phyloP scores from a whole-genome alignment of 2,113 vertebrate species.

The Steatornis caripensis region DNA sequence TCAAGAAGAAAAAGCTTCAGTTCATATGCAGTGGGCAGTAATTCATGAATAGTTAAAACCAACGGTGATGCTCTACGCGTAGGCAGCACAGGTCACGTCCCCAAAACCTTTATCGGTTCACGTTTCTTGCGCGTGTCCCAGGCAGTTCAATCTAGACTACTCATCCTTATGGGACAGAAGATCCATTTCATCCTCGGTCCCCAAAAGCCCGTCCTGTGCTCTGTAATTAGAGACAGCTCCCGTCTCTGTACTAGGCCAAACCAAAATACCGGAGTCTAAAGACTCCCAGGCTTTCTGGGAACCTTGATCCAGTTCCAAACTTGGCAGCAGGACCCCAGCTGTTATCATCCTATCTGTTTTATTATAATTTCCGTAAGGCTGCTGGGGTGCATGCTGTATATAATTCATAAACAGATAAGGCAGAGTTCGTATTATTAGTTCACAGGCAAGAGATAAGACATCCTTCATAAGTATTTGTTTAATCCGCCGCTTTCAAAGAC shows the following conservation, averaged over 20 bases:
- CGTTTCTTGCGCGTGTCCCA: not conserved
- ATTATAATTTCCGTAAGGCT: not conserved
- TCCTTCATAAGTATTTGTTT: constrained; percentile 24
- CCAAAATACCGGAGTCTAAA: not conserved
- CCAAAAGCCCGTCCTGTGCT: not conserved
- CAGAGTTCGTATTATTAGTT: constrained; percentile 10
- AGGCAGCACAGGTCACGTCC: not conserved
- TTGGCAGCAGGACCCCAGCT: not conserved
- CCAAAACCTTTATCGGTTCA: not conserved
- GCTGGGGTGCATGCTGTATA: not conserved
- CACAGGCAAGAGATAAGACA: constrained; percentile 24
- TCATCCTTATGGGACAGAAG: not conserved
- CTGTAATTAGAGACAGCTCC: not conserved
- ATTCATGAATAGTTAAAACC: not conserved
- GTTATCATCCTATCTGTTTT: not conserved
- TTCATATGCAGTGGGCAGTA: not conserved
- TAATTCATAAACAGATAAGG: constrained; percentile 32
- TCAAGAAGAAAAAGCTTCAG: not conserved
- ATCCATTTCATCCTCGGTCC: not conserved
- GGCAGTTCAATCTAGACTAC: not conserved
- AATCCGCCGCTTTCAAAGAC: constrained; percentile 20
- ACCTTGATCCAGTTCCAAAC: not conserved
- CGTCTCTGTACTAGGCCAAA: not conserved
- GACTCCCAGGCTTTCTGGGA: not conserved
- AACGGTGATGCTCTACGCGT: not conserved